phyloP scores from a whole-genome alignment of 2,113 vertebrate genomes.

The Cisticola juncidis region DNA sequence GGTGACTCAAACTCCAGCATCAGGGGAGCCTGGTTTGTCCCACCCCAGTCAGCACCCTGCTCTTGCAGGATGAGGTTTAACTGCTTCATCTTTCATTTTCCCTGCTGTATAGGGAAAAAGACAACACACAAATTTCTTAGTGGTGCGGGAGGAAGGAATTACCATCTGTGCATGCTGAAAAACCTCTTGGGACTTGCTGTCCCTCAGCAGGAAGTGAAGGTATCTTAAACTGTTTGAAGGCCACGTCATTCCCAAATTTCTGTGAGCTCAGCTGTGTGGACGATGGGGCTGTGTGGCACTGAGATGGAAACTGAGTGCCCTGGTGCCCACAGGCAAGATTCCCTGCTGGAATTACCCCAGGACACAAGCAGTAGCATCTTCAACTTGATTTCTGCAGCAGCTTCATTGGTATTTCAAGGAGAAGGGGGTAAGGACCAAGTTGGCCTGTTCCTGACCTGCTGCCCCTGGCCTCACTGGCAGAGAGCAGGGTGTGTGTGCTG shows the following conservation, averaged over 20 bases:
- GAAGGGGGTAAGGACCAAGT: neutral
- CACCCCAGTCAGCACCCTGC: neutral
- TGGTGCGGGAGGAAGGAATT: neutral
- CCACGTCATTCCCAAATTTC: neutral
- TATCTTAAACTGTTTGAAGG: neutral
- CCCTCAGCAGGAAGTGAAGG: neutral
- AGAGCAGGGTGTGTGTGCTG: neutral
- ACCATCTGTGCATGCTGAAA: neutral
- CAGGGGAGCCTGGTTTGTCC: neutral
- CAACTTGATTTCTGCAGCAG: neutral
- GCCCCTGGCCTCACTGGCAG: rapidly evolving
- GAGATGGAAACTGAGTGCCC: neutral
- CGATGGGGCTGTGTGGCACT: rapidly evolving
- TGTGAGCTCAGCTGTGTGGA: neutral
- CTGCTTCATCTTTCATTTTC: neutral
- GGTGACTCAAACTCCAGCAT: neutral
- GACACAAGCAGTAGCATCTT: neutral
- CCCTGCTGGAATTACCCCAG: neutral
- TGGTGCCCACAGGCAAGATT: neutral
- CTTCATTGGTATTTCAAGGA: neutral
- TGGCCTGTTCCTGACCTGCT: neutral
- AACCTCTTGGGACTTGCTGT: neutral
- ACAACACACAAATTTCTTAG: neutral
- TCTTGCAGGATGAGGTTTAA: neutral
- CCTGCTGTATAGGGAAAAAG: neutral